Conservation (phyloP, 2,113 vertebrate species). For the Ceyx cyanopectus region DNA sequence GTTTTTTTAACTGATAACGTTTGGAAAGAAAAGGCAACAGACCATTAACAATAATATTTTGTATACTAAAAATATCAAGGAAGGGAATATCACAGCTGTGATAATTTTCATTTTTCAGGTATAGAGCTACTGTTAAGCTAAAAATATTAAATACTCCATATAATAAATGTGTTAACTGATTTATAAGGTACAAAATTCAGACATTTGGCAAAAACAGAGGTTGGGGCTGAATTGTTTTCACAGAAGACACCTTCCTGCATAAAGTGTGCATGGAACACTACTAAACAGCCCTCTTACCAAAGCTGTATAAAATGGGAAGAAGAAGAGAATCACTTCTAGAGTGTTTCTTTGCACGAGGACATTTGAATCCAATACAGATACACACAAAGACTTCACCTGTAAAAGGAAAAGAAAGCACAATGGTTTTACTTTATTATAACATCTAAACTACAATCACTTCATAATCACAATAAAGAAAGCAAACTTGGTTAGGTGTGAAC, state of each 20-base stretch:
- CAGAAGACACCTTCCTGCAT: not conserved
- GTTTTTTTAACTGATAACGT: not conserved
- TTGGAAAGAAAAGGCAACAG: not conserved
- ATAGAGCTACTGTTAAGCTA: not conserved
- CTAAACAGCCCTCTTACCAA: slow-evolving; percentile 79
- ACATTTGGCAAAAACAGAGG: not conserved
- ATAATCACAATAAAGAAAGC: not conserved
- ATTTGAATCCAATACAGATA: slow-evolving; percentile 91
- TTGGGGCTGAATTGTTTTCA: not conserved
- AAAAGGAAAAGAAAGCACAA: not conserved
- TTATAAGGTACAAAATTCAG: not conserved
- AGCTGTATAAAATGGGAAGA: slow-evolving; percentile 89
- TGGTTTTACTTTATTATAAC: not conserved
- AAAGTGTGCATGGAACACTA: fast-evolving
- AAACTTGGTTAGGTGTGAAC: not conserved
- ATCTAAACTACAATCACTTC: not conserved
- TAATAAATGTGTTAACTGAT: not conserved
- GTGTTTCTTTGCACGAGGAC: slow-evolving; percentile 95
- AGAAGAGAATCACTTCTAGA: slow-evolving; percentile 92
- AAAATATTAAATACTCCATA: not conserved
- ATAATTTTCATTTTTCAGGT: not conserved
- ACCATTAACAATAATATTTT: not conserved
- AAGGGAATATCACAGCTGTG: not conserved
- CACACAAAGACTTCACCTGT: slow-evolving; percentile 88
- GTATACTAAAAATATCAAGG: not conserved